Evolutionary conservation across 1,140 invertebrate species (phyloP).

Genomic region (Xylocopa sonorina): DNA sequence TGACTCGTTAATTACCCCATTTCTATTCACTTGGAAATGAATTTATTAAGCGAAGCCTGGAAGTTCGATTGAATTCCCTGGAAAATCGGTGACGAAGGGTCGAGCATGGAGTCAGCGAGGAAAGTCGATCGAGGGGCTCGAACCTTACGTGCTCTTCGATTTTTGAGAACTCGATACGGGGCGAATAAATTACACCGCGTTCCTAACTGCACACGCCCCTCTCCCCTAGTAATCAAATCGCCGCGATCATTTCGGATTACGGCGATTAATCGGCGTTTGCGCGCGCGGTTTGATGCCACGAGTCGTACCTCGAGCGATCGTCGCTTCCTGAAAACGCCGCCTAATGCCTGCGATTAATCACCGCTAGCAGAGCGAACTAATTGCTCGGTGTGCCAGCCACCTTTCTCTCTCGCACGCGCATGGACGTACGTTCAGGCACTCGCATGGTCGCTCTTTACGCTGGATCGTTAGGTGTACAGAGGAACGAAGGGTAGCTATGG

Average conservation of each 20-base stretch:
- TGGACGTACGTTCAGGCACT: too few relatives aligned
- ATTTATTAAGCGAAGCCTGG: too few relatives aligned
- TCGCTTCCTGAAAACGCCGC: conserved; percentile 38
- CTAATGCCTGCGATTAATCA: conserved; percentile 50
- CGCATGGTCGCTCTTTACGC: background rate
- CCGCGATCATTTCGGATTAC: conserved; percentile 45
- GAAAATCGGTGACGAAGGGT: too few relatives aligned
- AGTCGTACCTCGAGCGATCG: conserved; percentile 28
- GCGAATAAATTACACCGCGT: conserved; percentile 10
- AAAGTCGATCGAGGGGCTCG: too few relatives aligned
- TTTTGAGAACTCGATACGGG: background rate
- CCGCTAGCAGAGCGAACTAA: conserved; percentile 33
- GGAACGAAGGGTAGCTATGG: background rate
- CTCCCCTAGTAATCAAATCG: conserved; percentile 34
- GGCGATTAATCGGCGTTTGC: conserved; percentile 28
- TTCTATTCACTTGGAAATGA: too few relatives aligned
- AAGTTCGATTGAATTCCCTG: too few relatives aligned
- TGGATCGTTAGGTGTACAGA: background rate
- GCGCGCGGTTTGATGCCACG: conserved; percentile 15
- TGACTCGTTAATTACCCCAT: too few relatives aligned
- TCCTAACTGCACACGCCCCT: conserved; percentile 3
- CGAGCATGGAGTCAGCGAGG: too few relatives aligned
- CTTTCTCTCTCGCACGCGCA: background rate
- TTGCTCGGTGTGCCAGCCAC: conserved; percentile 20
- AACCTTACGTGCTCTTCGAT: background rate